phyloP scores from a whole-genome alignment of 2,113 vertebrate species.

The Nyctibius bracteatus region DNA sequence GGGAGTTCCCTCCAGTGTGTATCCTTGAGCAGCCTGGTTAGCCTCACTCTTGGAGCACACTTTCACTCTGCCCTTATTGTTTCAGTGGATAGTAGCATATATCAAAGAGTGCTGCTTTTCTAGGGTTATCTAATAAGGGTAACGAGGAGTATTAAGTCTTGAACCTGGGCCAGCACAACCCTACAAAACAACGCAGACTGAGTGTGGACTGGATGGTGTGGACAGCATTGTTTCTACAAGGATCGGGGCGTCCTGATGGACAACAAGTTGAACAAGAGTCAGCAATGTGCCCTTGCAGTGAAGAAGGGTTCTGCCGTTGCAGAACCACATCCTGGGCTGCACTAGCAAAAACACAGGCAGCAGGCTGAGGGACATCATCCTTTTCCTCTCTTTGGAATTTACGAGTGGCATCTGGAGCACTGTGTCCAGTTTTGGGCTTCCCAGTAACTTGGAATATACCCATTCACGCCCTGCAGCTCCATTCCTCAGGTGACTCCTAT shows the following conservation, averaged over 20 bases:
- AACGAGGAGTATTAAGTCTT: not conserved
- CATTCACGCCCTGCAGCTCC: not conserved
- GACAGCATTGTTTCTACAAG: not conserved
- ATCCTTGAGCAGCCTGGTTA: not conserved
- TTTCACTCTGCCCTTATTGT: not conserved
- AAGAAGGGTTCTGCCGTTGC: not conserved
- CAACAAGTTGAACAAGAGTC: not conserved
- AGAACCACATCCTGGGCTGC: not conserved
- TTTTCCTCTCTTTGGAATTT: not conserved
- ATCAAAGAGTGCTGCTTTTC: not conserved
- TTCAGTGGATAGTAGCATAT: not conserved
- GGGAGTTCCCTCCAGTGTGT: not conserved
- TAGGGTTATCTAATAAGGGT: not conserved
- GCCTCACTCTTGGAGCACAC: not conserved
- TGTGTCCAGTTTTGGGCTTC: not conserved
- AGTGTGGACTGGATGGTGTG: not conserved
- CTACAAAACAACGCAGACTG: not conserved
- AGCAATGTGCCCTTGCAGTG: not conserved
- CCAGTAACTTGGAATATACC: not conserved
- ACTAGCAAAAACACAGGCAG: not conserved
- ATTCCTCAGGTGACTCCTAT: not conserved
- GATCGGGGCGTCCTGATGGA: accelerated
- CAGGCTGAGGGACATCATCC: not conserved
- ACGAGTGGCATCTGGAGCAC: not conserved
- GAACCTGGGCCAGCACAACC: not conserved